Evolutionary conservation across 2,797 vertebrate species (phyloP).

Genomic region (Decapterus maruadsi): DNA sequence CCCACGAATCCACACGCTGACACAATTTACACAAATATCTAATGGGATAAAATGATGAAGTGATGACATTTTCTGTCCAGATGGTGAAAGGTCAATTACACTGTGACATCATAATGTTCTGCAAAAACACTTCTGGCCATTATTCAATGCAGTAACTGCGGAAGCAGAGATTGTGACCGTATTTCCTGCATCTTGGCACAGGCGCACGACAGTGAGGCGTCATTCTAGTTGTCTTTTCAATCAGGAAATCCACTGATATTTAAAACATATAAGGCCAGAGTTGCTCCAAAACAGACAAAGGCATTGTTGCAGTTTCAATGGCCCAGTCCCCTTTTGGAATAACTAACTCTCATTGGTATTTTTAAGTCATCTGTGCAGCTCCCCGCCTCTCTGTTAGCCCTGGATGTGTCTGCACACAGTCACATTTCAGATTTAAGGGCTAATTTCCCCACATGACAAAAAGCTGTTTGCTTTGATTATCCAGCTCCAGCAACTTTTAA

Average conservation of each 20-base stretch:
- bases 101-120: no score
- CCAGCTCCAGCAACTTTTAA: background rate
- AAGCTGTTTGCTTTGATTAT: background rate
- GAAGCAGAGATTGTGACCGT: no score
- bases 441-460: background rate
- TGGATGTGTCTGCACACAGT: background rate
- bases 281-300: background rate
- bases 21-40: no score
- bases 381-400: background rate
- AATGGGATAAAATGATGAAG: no score
- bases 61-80: no score
- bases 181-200: no score
- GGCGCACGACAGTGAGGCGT: no score
- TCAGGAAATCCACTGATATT: slow-evolving; percentile 4
- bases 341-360: background rate
- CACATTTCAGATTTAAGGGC: background rate
- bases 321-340: background rate
- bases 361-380: background rate
- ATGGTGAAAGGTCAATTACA: no score
- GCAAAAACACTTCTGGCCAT: no score
- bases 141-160: no score
- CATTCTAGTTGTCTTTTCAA: slow-evolving; percentile 1
- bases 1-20: no score
- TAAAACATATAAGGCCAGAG: background rate
- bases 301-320: background rate